Conservation (phyloP, 1,140 invertebrate genomes). For the Ostrea denselamellosa region DNA sequence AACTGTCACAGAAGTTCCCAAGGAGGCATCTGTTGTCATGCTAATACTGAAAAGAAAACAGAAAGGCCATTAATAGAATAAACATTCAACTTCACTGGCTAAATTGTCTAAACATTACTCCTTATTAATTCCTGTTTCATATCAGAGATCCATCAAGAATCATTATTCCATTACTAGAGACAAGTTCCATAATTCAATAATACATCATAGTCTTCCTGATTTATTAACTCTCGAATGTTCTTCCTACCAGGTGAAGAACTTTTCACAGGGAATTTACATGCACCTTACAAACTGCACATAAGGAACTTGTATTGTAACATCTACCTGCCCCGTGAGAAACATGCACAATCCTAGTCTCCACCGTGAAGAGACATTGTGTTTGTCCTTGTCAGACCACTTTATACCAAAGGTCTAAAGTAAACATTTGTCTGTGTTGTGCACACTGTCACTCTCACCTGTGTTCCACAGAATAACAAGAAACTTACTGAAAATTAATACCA, state of each 20-base stretch:
- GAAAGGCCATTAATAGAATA: not conserved
- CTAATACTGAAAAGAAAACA: conserved; percentile 68
- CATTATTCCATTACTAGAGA: not conserved
- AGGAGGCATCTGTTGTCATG: conserved; percentile 67
- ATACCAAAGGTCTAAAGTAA: not conserved
- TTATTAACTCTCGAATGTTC: not conserved
- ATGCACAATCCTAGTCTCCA: not conserved
- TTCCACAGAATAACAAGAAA: not conserved
- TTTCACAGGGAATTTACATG: not conserved
- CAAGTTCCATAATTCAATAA: not conserved
- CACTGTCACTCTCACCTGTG: conserved; percentile 6
- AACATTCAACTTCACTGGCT: not conserved
- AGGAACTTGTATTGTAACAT: not conserved
- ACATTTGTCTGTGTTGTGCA: not conserved
- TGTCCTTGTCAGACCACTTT: not conserved
- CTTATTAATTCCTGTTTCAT: not conserved
- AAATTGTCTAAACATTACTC: not conserved
- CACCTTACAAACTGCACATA: not conserved
- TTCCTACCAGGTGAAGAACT: not conserved
- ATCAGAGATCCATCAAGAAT: not conserved
- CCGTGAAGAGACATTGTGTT: not conserved
- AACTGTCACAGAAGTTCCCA: conserved; percentile 60
- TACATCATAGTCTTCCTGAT: not conserved
- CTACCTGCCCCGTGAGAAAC: not conserved
- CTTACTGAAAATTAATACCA: not conserved